phyloP scores from a whole-genome alignment of 2,888 invertebrate genomes.

The Achlya flavicornis region DNA sequence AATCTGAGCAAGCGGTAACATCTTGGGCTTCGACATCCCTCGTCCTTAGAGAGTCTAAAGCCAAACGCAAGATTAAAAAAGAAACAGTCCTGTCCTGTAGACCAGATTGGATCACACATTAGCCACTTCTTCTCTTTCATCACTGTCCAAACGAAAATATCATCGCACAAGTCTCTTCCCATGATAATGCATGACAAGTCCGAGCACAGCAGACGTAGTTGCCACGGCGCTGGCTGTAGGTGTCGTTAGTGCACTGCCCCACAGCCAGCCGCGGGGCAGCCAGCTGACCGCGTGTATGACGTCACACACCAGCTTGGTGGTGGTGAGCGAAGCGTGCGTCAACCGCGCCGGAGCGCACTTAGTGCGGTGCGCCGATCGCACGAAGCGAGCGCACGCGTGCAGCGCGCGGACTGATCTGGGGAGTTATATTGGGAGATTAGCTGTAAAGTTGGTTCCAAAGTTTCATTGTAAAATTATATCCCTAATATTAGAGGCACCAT shows the following conservation, averaged over 20 bases:
- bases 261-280: constrained; percentile 90
- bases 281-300: constrained; percentile 92
- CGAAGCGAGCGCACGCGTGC: constrained; percentile 48
- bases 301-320: constrained; percentile 82
- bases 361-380: constrained; percentile 49
- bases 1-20: no score
- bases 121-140: no score
- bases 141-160: constrained; percentile 15
- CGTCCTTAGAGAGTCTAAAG: no score
- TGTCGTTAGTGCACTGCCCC: constrained; percentile 87
- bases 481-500: no score
- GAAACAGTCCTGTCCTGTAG: no score
- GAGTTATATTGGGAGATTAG: background rate
- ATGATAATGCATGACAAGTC: constrained; percentile 65
- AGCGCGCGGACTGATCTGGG: constrained; percentile 67
- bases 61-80: no score
- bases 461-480: background rate
- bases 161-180: constrained; percentile 54
- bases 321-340: constrained; percentile 63
- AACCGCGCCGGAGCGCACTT: constrained; percentile 67
- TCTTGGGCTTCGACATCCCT: no score
- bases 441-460: background rate
- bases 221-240: constrained; percentile 59
- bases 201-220: constrained; percentile 60
- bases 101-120: no score